Conservation (phyloP, 2,888 invertebrate species). For the Callosobruchus maculatus region DNA sequence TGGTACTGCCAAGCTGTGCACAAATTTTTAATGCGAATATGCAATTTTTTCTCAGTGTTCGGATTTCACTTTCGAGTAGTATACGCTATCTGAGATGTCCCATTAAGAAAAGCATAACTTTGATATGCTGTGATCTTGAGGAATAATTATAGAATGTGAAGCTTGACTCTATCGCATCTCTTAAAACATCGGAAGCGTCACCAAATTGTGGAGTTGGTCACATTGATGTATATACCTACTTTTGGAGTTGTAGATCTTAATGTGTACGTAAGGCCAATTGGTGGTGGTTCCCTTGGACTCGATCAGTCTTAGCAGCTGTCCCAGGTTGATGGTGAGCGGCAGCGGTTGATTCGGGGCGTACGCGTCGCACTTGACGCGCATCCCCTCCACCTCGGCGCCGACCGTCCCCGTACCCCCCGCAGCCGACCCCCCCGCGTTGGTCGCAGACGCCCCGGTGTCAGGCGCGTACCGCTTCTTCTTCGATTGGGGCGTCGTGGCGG, state of each 20-base stretch:
- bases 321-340: constrained; percentile 43
- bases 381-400: constrained; percentile 42
- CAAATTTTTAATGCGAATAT: too few species aligned
- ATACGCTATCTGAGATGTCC: too few species aligned
- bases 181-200: too few species aligned
- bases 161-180: too few species aligned
- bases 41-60: too few species aligned
- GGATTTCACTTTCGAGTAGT: too few species aligned
- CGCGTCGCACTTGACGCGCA: constrained; percentile 41
- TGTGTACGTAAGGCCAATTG: constrained; percentile 48
- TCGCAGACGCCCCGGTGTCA: neutral
- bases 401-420: constrained; percentile 4
- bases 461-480: constrained; percentile 42
- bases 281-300: constrained; percentile 38
- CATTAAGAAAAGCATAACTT: too few species aligned
- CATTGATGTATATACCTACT: constrained; percentile 32
- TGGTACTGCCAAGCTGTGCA: too few species aligned
- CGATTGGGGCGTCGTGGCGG: constrained; percentile 40
- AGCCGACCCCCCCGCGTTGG: neutral
- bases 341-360: constrained; percentile 40
- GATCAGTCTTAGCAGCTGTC: constrained; percentile 44
- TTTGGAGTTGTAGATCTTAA: constrained; percentile 45
- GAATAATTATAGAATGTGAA: too few species aligned
- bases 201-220: too few species aligned
- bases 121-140: too few species aligned